Evolutionary conservation across 2,113 vertebrate species (phyloP), one percentile per base, ranked within the genome.

Genomic region (Ancistrus triradiatus): DNA sequence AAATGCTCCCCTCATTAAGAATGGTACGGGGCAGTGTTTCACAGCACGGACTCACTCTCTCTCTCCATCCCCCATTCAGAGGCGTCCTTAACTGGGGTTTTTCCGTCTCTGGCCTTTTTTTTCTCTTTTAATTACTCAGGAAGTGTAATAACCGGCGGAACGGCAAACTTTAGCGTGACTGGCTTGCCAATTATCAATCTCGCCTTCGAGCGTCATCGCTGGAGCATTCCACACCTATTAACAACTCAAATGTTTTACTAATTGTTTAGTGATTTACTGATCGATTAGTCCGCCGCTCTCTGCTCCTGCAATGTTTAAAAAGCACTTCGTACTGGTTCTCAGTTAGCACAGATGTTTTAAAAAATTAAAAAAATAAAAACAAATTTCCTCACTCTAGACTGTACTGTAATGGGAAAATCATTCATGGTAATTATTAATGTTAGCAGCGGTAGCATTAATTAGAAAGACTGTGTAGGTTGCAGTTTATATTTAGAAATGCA

Each of bases 251-350:
- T 38, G 47, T 68, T n/a, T 58, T 59, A 22, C 52, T 68, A 68
- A 72, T 67, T 72, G 70, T 57, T 46, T 50, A 53, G 49, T 47
- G 64, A 63, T 68, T 68, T 47, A 6, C 14, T 9, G 38, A 68
- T 72, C 46, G 70, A 72, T 47, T 17, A 27, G 27, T 35, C 17
- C 56, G 7, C 19, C 8, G 7, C 13, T 55, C 37, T 43, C 24
- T 42, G 7, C 1, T 3, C 1, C 6, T 42, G 22, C 25, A 42
- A 21, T 18, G n/a, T 7, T 50, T 25, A 13, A 17, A 24, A 50
- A 50, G 9, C 46, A 40, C 15, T 10, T 19, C 13, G 7, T 35
- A 8, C 21, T 25, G 24, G 13, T n/a, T 13, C n/a, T n/a, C n/a
- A n/a, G n/a, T n/a, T n/a, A n/a, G n/a, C n/a, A n/a, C n/a, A n/a